phyloP scores from a whole-genome alignment of 1,140 invertebrate genomes.

The Calosoma granatense region DNA sequence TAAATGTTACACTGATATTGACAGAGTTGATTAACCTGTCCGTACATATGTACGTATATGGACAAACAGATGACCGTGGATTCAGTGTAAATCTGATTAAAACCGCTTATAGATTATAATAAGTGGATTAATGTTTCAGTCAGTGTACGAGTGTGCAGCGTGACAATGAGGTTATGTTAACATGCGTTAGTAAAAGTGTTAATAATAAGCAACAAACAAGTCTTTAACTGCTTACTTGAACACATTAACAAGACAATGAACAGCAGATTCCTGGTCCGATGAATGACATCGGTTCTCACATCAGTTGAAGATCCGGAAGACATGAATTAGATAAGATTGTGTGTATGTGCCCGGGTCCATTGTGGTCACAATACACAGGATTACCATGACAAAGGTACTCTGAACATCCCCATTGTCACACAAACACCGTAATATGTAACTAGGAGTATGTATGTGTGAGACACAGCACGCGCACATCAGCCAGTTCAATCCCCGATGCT shows the following conservation, averaged over 20 bases:
- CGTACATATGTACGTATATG: too few species aligned
- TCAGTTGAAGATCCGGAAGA: slow-evolving; percentile 7
- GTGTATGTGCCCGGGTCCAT: neutral
- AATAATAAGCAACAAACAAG: neutral
- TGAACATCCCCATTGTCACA: neutral
- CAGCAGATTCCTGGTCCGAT: neutral
- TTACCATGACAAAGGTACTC: slow-evolving; percentile 3
- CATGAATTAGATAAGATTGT: slow-evolving; percentile 6
- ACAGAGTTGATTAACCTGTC: too few species aligned
- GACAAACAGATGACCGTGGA: too few species aligned
- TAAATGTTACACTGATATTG: too few species aligned
- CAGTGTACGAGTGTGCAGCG: too few species aligned
- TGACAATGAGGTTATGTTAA: too few species aligned
- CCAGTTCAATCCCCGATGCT: neutral
- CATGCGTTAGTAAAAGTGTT: too few species aligned
- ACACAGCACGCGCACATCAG: too few species aligned
- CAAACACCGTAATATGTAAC: neutral
- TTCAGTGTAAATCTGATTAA: too few species aligned
- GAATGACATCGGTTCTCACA: neutral
- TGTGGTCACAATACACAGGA: slow-evolving; percentile 2
- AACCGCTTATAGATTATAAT: too few species aligned
- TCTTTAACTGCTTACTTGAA: neutral
- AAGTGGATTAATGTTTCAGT: too few species aligned
- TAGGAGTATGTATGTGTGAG: too few species aligned
- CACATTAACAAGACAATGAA: slow-evolving; percentile 5